Base-by-base conservation (phyloP, 64 coral and sea anemone species). In the Pocillopora verrucosa region DNA sequence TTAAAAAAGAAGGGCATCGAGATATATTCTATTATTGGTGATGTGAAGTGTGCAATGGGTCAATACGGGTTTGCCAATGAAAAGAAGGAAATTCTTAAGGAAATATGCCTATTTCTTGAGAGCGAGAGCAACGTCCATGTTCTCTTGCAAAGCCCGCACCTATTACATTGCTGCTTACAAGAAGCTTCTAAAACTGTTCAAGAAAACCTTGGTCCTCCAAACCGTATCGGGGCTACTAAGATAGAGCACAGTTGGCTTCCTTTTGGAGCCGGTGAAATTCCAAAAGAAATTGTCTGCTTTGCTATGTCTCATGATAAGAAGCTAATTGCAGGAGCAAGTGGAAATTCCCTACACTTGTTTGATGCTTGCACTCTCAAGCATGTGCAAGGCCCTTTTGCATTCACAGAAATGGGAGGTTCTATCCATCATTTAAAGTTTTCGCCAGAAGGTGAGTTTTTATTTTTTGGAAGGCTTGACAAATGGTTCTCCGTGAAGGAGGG, bases 21-120 rank as follows among this genome's bases (percentile, higher is more conserved):
- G 45, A 68, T 92, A 34, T 92, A 92, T n/a, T 87, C 73, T 80
- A 20, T 92, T 36, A 60, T 84, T 79, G 61, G 63, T 16, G 90
- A 92, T 77, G 78, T 86, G 3, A 64, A 86, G 73, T 14, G 65
- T 14, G 60, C 63, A 76, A 20, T 37, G 22, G 34, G 3, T 25
- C n/a, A 19, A 14, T 58, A 62, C 9, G 14, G 16, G 1, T 9
- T 76, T 56, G 67, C 16, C 72, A 4, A 80, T 6, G 17, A 5
- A 19, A 45, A 80, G 61, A 61, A 92, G 36, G 17, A 58, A 59
- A 80, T 63, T 87, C 61, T 59, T 26, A 20, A 36, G 2, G 75
- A 36, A 10, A 30, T 78, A 26, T 56, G 64, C 57, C 17, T 15
- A 38, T 14, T 25, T 68, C 83, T 86, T 67, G n/a, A n/a, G n/a